Evolutionary conservation across 2,888 invertebrate genomes (phyloP), one percentile per base, ranked within the genome.

Genomic region (Hirtodrosophila confusa): DNA sequence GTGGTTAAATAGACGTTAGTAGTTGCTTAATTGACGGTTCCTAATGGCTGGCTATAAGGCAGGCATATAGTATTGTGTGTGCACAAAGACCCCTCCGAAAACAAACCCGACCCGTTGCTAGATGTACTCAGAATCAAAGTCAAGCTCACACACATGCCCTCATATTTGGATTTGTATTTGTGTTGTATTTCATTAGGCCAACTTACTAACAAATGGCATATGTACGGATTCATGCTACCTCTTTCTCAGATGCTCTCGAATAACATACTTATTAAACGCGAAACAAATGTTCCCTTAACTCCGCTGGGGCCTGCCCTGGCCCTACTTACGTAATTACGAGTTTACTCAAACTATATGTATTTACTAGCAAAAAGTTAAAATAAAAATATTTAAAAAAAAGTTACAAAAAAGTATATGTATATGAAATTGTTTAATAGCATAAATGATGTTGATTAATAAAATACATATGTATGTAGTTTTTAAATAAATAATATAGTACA

Each of bases 11-110:
- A 66, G 37, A 67, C 56, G 70, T 73, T 48, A 61, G 51, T 63
- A 72, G 68, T 67, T 78, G 77, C 71, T 68, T 80, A 72, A 76
- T 73, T 74, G 78, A 86, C 76, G 84, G 80, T 86, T 84, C 86
- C 84, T 84, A 84, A 78, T 80, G 75, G 79, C 82, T 80, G 82
- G 65, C 82, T 76, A 50, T 65, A 79, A 79, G 85, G 63, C 85
- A 78, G 82, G 66, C 85, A 77, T 84, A 73, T 31, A 31, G 31
- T 31, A 31, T 76, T 65, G 79, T 78, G 73, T 74, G 80, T 69
- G 75, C 66, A 80, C 66, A 76, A 60, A 70, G 45, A 53, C 68
- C 69, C 76, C 69, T 56, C 68, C 63, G 66, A 69, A 55, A 45
- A 43, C 29, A 48, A 36, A 37, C 31, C 41, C 27, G 11, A 24